phyloP scores from a whole-genome alignment of 2,888 invertebrate genomes.

The Empis livida region DNA sequence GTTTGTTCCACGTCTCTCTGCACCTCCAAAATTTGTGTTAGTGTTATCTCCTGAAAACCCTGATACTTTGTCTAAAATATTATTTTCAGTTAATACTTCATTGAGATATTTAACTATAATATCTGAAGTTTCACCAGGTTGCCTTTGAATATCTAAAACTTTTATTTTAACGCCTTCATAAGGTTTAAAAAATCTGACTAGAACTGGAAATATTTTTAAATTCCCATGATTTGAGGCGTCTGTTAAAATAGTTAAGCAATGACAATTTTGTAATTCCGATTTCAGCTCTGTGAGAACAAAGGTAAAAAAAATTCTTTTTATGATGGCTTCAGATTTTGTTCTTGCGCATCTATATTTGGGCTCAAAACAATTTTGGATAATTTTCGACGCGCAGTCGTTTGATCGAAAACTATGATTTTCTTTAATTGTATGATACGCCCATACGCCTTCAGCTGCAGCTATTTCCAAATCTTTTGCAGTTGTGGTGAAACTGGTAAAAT shows the following conservation, averaged over 20 bases:
- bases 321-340: constrained; percentile 13
- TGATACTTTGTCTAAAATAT: not conserved
- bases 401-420: constrained; percentile 14
- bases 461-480: constrained; percentile 14
- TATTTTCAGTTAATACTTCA: constrained; percentile 1
- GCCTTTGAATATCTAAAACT: not conserved
- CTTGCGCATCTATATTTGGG: constrained; percentile 12
- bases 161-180: constrained; percentile 1
- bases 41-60: not conserved
- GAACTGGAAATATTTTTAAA: constrained; percentile 1
- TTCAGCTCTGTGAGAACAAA: not conserved
- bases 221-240: too few relatives aligned
- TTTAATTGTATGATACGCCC: constrained; percentile 10
- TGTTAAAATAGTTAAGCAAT: too few relatives aligned
- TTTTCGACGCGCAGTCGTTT: constrained; percentile 11
- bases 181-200: constrained; percentile 4
- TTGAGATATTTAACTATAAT: constrained; percentile 1
- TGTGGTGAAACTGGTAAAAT: constrained; percentile 6
- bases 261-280: not conserved
- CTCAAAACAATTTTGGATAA: constrained; percentile 2
- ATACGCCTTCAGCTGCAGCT: constrained; percentile 9
- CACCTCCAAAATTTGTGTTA: not conserved
- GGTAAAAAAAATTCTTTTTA: not conserved
- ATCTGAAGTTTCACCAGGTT: constrained; percentile 2
- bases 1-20: too few relatives aligned